phyloP scores from a whole-genome alignment of 2,113 vertebrate genomes.

The Anoura caudifer region DNA sequence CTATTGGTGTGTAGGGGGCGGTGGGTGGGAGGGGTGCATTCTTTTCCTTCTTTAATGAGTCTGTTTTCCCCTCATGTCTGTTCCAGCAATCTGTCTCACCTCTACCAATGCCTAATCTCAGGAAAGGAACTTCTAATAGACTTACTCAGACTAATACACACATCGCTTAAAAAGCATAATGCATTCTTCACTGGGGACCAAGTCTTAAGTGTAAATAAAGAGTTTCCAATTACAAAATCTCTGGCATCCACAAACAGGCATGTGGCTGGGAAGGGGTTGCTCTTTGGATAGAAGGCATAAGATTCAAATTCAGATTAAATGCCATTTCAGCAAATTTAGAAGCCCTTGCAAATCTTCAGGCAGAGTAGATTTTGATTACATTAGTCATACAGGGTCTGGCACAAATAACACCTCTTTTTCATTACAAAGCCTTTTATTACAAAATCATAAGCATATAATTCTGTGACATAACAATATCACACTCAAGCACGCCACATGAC shows the following conservation, averaged over 20 bases:
- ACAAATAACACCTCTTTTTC: too few species aligned
- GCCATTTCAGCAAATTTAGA: neutral
- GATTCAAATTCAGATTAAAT: conserved; percentile 27
- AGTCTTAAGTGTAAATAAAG: neutral
- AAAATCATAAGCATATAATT: too few species aligned
- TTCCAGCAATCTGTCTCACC: neutral
- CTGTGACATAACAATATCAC: too few species aligned
- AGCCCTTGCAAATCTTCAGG: neutral
- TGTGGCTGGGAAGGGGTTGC: neutral
- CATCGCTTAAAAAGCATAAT: neutral
- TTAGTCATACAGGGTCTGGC: neutral
- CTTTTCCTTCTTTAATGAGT: neutral
- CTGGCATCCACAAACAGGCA: neutral
- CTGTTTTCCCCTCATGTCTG: neutral
- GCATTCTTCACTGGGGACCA: neutral
- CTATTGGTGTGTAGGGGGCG: fast-evolving
- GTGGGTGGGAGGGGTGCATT: fast-evolving
- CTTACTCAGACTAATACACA: neutral
- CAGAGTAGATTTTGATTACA: neutral
- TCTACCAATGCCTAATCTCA: neutral
- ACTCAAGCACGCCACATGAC: too few species aligned
- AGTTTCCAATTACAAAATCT: neutral
- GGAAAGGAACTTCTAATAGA: neutral
- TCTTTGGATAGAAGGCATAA: neutral
- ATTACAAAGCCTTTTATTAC: too few species aligned